Evolutionary conservation across 2,113 vertebrate species (phyloP).

Genomic region (Heteronetta atricapilla): DNA sequence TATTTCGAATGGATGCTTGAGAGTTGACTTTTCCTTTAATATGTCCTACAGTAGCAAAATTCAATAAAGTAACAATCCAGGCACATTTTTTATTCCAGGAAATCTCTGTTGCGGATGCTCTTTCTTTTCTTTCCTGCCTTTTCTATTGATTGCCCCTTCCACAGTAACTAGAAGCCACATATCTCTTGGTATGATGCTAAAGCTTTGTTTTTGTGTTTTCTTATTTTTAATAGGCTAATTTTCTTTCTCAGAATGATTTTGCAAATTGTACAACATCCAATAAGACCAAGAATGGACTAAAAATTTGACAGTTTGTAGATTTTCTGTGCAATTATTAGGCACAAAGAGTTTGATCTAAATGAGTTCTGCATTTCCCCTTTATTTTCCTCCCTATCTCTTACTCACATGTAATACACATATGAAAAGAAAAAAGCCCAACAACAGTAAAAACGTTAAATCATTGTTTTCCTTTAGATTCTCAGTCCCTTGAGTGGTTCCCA

Average conservation of each 20-base stretch:
- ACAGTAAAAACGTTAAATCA: slow-evolving; percentile 52
- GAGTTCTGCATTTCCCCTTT: neutral
- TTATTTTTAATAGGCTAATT: slow-evolving; percentile 2
- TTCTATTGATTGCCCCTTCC: neutral
- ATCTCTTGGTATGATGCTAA: neutral
- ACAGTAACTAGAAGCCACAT: neutral
- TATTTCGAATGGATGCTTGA: neutral
- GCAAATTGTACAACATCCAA: neutral
- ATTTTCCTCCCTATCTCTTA: slow-evolving; percentile 23
- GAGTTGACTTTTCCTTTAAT: neutral
- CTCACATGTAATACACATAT: neutral
- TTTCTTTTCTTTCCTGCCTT: slow-evolving; percentile 12
- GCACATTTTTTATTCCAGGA: neutral
- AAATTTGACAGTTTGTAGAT: slow-evolving; percentile 3
- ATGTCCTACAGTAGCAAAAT: neutral
- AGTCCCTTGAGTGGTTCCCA: slow-evolving; percentile 42
- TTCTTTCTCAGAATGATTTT: neutral
- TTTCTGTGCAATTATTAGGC: slow-evolving; percentile 28
- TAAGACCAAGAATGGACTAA: neutral
- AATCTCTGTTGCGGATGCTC: neutral
- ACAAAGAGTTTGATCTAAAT: slow-evolving; percentile 38
- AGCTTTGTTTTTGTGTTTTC: neutral
- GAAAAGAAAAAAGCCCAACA: slow-evolving; percentile 51
- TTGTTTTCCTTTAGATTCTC: slow-evolving; percentile 49
- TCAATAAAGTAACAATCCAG: neutral